Evolutionary conservation across 2,797 vertebrate genomes (phyloP), one percentile per base, ranked within the genome.

Genomic region (Urophycis tenuis): DNA sequence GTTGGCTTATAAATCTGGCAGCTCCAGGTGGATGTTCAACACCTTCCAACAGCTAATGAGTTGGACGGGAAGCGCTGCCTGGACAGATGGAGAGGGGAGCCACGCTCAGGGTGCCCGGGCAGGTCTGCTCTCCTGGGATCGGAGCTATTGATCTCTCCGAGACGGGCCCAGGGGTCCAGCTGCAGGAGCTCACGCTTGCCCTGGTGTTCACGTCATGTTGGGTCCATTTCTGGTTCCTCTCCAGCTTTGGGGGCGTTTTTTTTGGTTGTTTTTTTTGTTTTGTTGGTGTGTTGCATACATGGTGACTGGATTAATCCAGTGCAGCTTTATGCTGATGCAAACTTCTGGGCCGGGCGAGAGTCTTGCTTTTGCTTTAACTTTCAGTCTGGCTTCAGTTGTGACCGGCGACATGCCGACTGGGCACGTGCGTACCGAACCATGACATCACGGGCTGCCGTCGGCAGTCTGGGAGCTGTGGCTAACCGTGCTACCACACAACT

Each of bases 11-110:
- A 33, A 33, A 35, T 12, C 33, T 33, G n/a, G 79, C 69, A 83
- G 81, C 87, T 88, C 78, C 82, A 79, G 76, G 83, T 82, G 75
- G 78, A 81, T 86, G 77, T 83, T 83, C 86, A 79, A 17, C 79
- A 82, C 79, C 79, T 83, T 82, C 75, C 71, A 79, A 77, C 78
- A n/a, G 60, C 2, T 60, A 77, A 45, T 22, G 74, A 79, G 77
- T 77, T 75, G 79, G 75, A 81, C 72, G 69, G 83, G 17, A 19
- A 14, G 74, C 25, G 74, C 14, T 25, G 29, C 71, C 6, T 5
- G 22, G 39, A 22, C 29, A 31, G 41, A 5, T 29, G 75, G 85
- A 53, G 17, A 77, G 70, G 79, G 75, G 81, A 35, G 76, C 74
- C 71, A 80, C 2, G 60, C n/a, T 29, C 60, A 67, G 60, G 60